Evolutionary conservation across 2,797 vertebrate species (phyloP), one percentile per base, ranked within the genome.

Genomic region (Megalops cyprinoides): DNA sequence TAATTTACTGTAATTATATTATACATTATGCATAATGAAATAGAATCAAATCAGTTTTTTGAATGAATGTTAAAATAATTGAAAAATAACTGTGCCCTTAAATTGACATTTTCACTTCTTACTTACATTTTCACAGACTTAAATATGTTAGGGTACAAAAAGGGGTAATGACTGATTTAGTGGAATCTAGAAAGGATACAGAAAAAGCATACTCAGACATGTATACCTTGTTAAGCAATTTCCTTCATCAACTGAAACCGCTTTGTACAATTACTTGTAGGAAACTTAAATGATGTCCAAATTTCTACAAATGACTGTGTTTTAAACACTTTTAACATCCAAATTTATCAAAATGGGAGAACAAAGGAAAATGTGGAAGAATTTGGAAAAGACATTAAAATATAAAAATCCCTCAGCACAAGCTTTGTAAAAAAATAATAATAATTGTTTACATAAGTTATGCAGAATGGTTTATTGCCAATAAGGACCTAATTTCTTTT

Each of bases 401-500:
- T 55, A 76, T 31, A 15, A 69, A 79, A 71, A 73, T 71, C 62
- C 48, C 42, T 53, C 44, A 55, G 76, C 42, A 55, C 71, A 76
- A 58, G 78, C 65, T 82, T 82, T 73, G 76, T 60, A 74, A 78
- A 76, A 74, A 49, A 46, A 76, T 34, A 56, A 10, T 39, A 79
- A 20, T 75, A 56, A 62, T 25, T 56, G 56, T 76, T 79, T 75
- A 56, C 48, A 69, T 62, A 56, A 81, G 62, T 65, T 71, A 46
- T 76, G 31, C 53, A 20, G 15, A 76, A 37, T 25, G 49, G 81
- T 37, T 76, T 77, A 74, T 73, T 78, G 81, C 81, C 73, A 79
- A 76, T 79, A 79, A 79, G 75, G 71, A 48, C 55, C 58, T 51
- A 20, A 82, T 79, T 82, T 73, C 56, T 37, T 82, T 79, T 79